Base-by-base conservation (phyloP, 2,888 invertebrate genomes). In the Nemapogon koenigi region DNA sequence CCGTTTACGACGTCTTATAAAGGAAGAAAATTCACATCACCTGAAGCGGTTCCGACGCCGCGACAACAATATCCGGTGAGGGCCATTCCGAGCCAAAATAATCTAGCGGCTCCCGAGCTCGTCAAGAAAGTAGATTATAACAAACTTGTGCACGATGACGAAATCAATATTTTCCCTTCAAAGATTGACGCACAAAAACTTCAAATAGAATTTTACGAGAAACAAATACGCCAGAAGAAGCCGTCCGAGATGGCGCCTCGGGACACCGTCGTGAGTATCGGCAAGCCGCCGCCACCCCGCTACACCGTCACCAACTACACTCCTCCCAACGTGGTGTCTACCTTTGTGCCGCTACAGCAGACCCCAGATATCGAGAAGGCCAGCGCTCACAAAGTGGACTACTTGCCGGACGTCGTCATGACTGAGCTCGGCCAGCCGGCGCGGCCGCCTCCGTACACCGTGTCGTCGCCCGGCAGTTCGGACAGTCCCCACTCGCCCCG, bases 251-350 rank as follows among this genome's bases (percentile, higher is more conserved):
- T 53, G 19, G 4, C 28, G 4, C 4, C n/a, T n/a, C n/a, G n/a
- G n/a, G n/a, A n/a, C n/a, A n/a, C n/a, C n/a, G n/a, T n/a, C 4
- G 44, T 44, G 15, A 51, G 53, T 33, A 61, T 52, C 46, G 63
- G 57, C 19, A 55, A 57, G 41, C 42, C 48, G 10, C 45, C 47
- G 26, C 70, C 60, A 2, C 53, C 59, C 33, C 47, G 57, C 10
- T 83, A 82, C 49, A 69, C 81, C 14, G 62, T 79, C 28, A 79
- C 80, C 8, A 79, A 79, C 53, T 80, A 64, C 48, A 76, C 81
- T 7, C 67, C 83, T 17, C 62, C 66, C 27, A 55, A 61, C 26
- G 53, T 55, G n/a, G 45, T 59, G 2, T 60, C 70, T 18, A 37
- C 37, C 3, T 81, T 81, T 43, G 60, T 70, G 2, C 80, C 79